Base-by-base conservation (phyloP, 1,140 invertebrate genomes). In the Drosophila suzukii region DNA sequence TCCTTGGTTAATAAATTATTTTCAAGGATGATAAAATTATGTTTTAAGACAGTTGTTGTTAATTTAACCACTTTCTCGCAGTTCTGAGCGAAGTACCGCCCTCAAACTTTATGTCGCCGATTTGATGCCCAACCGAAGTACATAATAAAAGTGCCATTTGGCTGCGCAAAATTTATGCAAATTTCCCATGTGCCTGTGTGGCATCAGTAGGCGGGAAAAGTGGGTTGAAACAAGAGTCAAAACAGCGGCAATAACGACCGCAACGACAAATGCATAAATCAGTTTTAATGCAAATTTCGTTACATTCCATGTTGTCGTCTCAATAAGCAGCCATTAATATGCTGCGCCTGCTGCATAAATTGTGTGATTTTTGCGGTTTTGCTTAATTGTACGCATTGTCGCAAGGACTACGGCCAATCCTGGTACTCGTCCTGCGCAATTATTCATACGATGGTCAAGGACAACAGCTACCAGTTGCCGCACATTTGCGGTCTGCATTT, bases 311-410 rank as follows among this genome's bases (percentile, higher is more conserved):
- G 60, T 55, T 66, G 56, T 53, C 57, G 66, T 66, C 67, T 77
- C 71, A 79, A 83, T 88, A 88, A 83, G 67, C 59, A 75, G 67
- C 76, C 84, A 88, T 89, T 88, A 77, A 84, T 74, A 78, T 88
- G 80, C 80, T 59, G 58, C 46, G 67, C 55, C 38, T 55, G 67
- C 56, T 59, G 59, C 67, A 80, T 88, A 89, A 88, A 83, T 88
- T 82, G 60, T 61, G 61, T 55, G 46, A 76, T 77, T 75, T 78
- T 56, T 89, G 79, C 47, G 80, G 84, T 53, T 78, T 67, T 60
- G 63, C 78, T 75, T 78, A 86, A 85, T 88, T 86, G 68, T 82
- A 73, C 80, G 84, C 80, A 77, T 79, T 75, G 70, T 63, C 32
- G 60, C 56, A 80, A 76, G 71, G 70, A 61, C 66, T 65, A 59